Conservation (phyloP, 2,888 invertebrate species). For the Diaperis boleti region DNA sequence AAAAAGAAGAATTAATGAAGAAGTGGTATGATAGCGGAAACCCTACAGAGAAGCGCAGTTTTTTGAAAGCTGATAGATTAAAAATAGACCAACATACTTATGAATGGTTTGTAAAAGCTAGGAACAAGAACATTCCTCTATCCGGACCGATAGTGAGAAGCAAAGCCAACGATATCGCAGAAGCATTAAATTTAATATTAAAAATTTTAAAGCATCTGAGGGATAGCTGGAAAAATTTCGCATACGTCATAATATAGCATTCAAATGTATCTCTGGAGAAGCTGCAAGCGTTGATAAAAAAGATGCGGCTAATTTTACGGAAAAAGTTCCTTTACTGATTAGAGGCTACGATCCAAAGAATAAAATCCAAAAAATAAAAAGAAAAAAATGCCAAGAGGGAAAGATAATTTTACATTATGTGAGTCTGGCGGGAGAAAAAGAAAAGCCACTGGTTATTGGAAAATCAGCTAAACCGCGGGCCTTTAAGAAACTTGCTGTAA, state of each 20-base stretch:
- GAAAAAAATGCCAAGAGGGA: slow-evolving; percentile 7
- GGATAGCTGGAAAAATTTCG: neutral
- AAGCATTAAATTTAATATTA: neutral
- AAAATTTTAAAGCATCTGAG: neutral
- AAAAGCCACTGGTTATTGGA: slow-evolving; percentile 9
- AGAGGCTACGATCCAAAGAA: neutral
- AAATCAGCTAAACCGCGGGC: slow-evolving; percentile 3
- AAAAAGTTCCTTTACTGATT: neutral
- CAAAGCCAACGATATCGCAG: slow-evolving; percentile 42
- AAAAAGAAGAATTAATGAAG: neutral
- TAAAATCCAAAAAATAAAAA: slow-evolving; percentile 8
- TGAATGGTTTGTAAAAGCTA: slow-evolving; percentile 14
- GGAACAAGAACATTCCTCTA: slow-evolving; percentile 36
- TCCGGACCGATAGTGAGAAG: slow-evolving; percentile 23
- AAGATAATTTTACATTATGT: neutral
- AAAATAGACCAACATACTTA: slow-evolving; percentile 1
- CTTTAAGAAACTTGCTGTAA: neutral
- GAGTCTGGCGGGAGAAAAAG: slow-evolving; percentile 4
- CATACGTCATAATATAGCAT: neutral
- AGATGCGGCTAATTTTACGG: neutral
- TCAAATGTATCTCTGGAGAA: slow-evolving; percentile 1
- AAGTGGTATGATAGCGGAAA: neutral
- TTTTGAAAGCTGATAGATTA: slow-evolving; percentile 12
- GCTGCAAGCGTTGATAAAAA: neutral
- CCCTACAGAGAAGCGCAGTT: neutral